These are phyloP conservation scores for Picus viridis DNA, from an alignment of 2,797 vertebrate genomes.

Conservation along the genomic window DNA sequence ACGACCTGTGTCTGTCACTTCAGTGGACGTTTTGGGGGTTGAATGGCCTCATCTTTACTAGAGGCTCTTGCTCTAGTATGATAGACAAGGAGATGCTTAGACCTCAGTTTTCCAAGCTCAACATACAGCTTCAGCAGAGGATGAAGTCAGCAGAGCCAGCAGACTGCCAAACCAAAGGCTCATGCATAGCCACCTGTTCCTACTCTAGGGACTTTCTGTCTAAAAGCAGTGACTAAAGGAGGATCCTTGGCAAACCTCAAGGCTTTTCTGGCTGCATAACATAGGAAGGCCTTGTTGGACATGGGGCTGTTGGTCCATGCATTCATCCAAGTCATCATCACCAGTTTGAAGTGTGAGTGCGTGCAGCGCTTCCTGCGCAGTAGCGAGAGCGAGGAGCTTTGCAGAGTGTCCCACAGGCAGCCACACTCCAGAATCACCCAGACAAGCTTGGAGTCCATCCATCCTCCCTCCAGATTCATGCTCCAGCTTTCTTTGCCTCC, in stretches of 20 bases:
- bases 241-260: background rate
- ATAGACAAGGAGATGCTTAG: background rate
- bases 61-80: background rate
- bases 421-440: background rate
- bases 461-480: background rate
- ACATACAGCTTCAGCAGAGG: background rate
- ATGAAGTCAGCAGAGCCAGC: background rate
- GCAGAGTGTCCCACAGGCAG: background rate
- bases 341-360: background rate
- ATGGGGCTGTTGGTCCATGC: background rate
- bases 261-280: background rate
- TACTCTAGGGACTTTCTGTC: background rate
- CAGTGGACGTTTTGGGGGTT: background rate
- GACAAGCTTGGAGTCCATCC: background rate
- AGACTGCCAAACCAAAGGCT: background rate
- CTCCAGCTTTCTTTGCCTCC: background rate
- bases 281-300: background rate
- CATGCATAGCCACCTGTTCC: background rate
- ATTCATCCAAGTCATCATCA: background rate
- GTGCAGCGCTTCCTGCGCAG: accelerated
- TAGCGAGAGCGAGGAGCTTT: background rate
- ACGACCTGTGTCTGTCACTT: constrained; percentile 4
- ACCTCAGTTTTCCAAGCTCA: background rate
- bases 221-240: background rate
- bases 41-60: background rate